Evolutionary conservation across 2,797 vertebrate genomes (phyloP).

Genomic region (Myripristis murdjan): DNA sequence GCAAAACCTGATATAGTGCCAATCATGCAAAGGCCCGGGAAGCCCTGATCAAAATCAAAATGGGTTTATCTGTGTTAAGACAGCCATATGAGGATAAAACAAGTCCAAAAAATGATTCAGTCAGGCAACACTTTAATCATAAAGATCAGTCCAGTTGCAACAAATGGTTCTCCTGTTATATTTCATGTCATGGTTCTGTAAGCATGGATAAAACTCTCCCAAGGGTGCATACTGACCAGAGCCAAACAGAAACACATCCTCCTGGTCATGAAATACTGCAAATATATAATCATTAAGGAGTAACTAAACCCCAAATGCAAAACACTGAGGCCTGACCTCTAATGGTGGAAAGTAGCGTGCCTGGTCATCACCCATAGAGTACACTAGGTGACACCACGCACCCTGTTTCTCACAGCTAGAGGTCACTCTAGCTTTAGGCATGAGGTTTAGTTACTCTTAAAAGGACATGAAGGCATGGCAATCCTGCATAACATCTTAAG

Average conservation of each 20-base stretch:
- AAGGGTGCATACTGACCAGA: constrained; percentile 5
- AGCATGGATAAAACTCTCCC: too few relatives aligned
- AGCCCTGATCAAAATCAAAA: too few relatives aligned
- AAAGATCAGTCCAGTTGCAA: neutral
- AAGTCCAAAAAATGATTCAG: neutral
- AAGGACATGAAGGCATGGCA: neutral
- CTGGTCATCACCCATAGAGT: too few relatives aligned
- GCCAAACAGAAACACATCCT: neutral
- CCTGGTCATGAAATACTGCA: neutral
- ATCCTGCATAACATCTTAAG: neutral
- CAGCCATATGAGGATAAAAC: neutral
- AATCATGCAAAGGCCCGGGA: too few relatives aligned
- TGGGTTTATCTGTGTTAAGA: neutral
- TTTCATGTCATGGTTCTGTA: neutral
- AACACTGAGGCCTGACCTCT: too few relatives aligned
- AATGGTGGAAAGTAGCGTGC: too few relatives aligned
- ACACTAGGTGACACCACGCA: too few relatives aligned
- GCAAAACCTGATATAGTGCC: too few relatives aligned
- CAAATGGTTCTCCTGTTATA: neutral
- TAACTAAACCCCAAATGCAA: too few relatives aligned
- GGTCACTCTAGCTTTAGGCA: too few relatives aligned
- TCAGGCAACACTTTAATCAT: neutral
- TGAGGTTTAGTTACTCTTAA: too few relatives aligned
- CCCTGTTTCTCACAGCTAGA: too few relatives aligned
- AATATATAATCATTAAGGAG: neutral